Conservation (phyloP, 2,797 vertebrate genomes). For the Gephyroberyx darwinii region DNA sequence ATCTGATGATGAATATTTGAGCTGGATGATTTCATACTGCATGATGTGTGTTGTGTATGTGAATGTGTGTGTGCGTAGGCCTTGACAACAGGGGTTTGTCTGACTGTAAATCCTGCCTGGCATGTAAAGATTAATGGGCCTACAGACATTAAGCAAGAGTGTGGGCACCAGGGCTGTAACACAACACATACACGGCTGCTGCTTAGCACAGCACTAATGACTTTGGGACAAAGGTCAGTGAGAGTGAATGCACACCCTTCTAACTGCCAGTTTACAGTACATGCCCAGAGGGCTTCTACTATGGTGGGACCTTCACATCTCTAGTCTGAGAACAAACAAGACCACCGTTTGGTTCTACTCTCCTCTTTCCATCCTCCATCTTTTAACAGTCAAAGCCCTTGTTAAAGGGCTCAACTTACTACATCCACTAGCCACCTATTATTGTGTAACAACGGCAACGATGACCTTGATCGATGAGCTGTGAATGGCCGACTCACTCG, state of each 20-base stretch:
- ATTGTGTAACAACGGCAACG: conserved; percentile 26
- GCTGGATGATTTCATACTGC: conserved; percentile 6
- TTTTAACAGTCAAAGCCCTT: conserved; percentile 38
- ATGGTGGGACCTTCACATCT: conserved; percentile 40
- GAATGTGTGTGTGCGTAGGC: conserved; percentile 42
- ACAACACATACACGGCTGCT: conserved; percentile 47
- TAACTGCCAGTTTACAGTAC: conserved; percentile 45
- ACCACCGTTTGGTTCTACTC: conserved; percentile 35
- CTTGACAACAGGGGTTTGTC: conserved; percentile 58
- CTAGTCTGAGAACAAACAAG: conserved; percentile 48
- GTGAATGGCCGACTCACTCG: not conserved
- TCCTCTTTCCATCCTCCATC: conserved; percentile 21
- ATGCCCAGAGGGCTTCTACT: conserved; percentile 36
- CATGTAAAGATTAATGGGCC: conserved; percentile 71
- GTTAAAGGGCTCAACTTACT: conserved; percentile 38
- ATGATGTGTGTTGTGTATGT: conserved; percentile 4
- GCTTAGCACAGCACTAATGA: conserved; percentile 53
- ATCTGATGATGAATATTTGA: conserved; percentile 2
- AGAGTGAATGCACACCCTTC: conserved; percentile 57
- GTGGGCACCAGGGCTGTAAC: conserved; percentile 43
- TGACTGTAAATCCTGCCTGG: conserved; percentile 67
- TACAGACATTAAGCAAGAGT: conserved; percentile 64
- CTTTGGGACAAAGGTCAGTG: conserved; percentile 73
- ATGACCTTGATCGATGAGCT: conserved; percentile 19
- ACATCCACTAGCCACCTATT: conserved; percentile 23